phyloP scores from a whole-genome alignment of 2,888 invertebrate species.

The Pollenia labialis region DNA sequence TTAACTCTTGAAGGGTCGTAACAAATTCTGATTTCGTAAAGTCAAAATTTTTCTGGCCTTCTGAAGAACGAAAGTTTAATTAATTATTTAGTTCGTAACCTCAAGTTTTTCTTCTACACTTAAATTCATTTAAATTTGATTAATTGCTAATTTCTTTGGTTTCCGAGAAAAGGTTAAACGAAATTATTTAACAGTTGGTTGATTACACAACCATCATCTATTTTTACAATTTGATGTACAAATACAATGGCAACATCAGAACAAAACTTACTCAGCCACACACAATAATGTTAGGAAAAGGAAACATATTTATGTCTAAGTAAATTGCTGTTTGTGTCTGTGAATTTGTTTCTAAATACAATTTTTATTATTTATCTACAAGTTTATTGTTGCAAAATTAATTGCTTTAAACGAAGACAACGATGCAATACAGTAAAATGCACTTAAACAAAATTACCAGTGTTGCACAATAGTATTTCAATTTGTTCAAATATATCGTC shows the following conservation, averaged over 20 bases:
- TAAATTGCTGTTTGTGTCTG: neutral
- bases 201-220: slow-evolving; percentile 25
- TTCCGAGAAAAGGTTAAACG: slow-evolving; percentile 9
- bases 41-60: neutral
- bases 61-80: neutral
- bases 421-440: neutral
- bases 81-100: neutral
- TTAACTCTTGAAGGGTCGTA: neutral
- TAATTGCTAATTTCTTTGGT: neutral
- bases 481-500: no score
- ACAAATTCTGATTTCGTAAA: neutral
- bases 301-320: slow-evolving; percentile 8
- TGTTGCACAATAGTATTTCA: no score
- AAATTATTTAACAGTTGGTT: slow-evolving; percentile 37
- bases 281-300: slow-evolving; percentile 17
- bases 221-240: neutral
- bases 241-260: neutral
- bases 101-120: neutral
- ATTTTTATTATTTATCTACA: slow-evolving; percentile 15
- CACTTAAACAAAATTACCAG: no score
- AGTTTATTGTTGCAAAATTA: slow-evolving; percentile 48
- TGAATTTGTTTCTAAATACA: neutral
- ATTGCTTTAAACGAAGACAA: slow-evolving; percentile 46
- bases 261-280: neutral
- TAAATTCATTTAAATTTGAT: neutral